Evolutionary conservation across 2,113 vertebrate species (phyloP), one percentile per base, ranked within the genome.

Genomic region (Oceanites oceanicus): DNA sequence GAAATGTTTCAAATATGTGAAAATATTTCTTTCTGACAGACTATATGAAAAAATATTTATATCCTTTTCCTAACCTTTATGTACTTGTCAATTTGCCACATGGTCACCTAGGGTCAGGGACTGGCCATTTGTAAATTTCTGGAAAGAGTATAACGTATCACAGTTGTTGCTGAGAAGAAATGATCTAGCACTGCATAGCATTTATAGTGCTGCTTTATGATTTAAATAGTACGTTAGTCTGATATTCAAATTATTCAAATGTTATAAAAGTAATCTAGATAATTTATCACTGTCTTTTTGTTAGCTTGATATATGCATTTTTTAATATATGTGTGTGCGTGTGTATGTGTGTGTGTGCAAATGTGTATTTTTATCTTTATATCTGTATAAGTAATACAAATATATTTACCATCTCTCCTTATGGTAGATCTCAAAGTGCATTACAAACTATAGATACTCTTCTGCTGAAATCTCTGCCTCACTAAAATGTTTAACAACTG

Each of bases 271-370:
- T 44, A 63, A 63, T 34, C 27, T 53, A 70, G 42, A 75, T 50
- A 56, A 75, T 78, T 83, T 45, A 83, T 53, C 20, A 19, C 19
- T 61, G 19, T 36, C 12, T 52, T 79, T 67, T 30, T 77, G 6
- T 73, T 85, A 73, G 15, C 42, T 76, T 61, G 36, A 61, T 45
- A 40, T 20, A n/a, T 8, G 20, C 32, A 3, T 12, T 42, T 59
- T 81, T 71, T 27, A 38, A 38, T 38, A 13, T 34, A 7, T 50
- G 38, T 11, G 5, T 78, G 18, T 62, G 58, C 4, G 13, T 30
- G 7, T 58, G 6, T n/a, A 5, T 78, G 9, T n/a, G 3, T 53
- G 27, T 22, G 32, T 0, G 0, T 1, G 10, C 20, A 83, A 66
- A 62, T 40, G 13, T 59, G 23, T 50, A n/a, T 78, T 90, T 90